Conservation (phyloP, 30 jellyfish, hydroid and myxozoan species). For the Clytia hemisphaerica region DNA sequence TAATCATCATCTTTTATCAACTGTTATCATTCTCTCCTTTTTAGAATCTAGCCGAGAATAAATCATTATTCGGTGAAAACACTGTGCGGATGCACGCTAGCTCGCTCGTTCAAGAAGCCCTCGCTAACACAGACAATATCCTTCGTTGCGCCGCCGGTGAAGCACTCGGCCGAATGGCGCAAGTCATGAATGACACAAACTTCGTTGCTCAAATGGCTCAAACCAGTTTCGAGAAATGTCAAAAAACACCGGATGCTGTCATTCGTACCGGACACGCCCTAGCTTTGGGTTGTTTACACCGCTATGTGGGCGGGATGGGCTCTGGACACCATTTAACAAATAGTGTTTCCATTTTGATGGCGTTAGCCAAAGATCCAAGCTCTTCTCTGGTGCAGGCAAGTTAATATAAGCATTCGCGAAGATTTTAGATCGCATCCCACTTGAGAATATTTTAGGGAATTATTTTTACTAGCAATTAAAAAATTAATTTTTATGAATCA, state of each 20-base stretch:
- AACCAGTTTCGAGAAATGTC: constrained; percentile 86
- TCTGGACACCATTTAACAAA: constrained; percentile 89
- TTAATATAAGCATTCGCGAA: too few relatives aligned
- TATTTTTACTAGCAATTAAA: background rate
- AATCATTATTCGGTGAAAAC: constrained; percentile 70
- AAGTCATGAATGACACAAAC: constrained; percentile 72
- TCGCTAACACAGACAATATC: constrained; percentile 84
- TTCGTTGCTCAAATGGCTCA: constrained; percentile 96
- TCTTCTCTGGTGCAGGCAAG: constrained; percentile 86
- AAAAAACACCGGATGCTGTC: constrained; percentile 81
- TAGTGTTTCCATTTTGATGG: constrained; percentile 83
- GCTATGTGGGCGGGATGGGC: constrained; percentile 99
- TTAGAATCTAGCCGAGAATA: constrained; percentile 77
- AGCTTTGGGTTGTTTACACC: constrained; percentile 93
- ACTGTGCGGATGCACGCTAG: constrained; percentile 75
- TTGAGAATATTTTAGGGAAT: too few relatives aligned
- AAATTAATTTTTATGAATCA: too few relatives aligned
- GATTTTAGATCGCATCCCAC: too few relatives aligned
- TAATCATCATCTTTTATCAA: background rate
- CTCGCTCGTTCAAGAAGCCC: constrained; percentile 81
- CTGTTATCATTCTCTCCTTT: background rate
- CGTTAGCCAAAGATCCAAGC: constrained; percentile 85
- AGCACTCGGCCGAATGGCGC: constrained; percentile 96
- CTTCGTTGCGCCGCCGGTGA: constrained; percentile 98
- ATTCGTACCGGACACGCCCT: constrained; percentile 95